Evolutionary conservation across 2,797 vertebrate genomes (phyloP).

Genomic region (Cossypha caffra): DNA sequence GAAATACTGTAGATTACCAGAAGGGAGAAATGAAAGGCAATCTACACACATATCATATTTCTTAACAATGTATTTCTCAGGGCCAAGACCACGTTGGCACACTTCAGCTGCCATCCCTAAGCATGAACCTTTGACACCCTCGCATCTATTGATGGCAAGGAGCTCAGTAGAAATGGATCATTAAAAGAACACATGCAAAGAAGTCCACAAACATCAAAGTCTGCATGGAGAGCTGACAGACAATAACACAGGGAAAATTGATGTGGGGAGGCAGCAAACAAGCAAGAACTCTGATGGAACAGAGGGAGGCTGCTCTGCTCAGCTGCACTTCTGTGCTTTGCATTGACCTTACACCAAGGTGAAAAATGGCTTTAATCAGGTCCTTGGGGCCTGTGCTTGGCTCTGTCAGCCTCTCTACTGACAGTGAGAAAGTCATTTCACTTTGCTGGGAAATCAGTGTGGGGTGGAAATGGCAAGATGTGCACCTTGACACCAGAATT

Average conservation of each 20-base stretch:
- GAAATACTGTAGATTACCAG: not conserved
- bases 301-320: not conserved
- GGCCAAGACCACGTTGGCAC: not conserved
- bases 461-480: not conserved
- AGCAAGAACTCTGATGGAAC: not conserved
- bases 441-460: not conserved
- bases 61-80: not conserved
- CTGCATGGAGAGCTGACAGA: not conserved
- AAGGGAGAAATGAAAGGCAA: not conserved
- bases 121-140: not conserved
- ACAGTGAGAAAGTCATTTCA: not conserved
- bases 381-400: not conserved
- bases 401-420: not conserved
- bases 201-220: not conserved
- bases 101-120: not conserved
- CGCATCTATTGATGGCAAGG: not conserved
- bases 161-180: not conserved
- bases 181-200: not conserved
- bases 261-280: not conserved
- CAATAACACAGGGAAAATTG: not conserved
- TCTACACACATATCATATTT: not conserved
- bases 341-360: not conserved
- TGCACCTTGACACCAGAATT: not conserved
- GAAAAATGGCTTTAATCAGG: not conserved
- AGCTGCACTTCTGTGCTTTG: not conserved